Evolutionary conservation across 1,140 invertebrate genomes (phyloP), one percentile per base, ranked within the genome.

Genomic region (Triops cancriformis): DNA sequence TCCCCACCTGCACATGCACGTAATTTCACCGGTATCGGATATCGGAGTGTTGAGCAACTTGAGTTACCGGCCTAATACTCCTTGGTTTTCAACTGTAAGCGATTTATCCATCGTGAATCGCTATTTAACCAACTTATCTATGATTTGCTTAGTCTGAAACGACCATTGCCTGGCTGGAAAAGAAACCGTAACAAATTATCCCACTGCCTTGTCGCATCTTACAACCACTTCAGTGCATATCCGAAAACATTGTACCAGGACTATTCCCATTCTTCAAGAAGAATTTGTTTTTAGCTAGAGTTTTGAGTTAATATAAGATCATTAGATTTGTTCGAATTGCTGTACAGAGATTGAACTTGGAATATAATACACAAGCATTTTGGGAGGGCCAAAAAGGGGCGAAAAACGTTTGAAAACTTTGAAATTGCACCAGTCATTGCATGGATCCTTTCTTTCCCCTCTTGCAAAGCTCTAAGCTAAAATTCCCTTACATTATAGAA

Each of bases 1-100:
- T 73, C 73, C 31, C 18, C 79, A 79, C 64, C 28, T 79, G 3
- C 79, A 79, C 51, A 73, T 79, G 14, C 79, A 79, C 73, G 73
- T 78, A 14, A 73, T 79, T 26, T 73, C 76, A 18, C 79, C 79
- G 10, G 79, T 73, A 12, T 11, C 26, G 1, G 31, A 5, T 23
- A 78, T 78, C 12, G 23, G 73, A 28, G 73, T 45, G 42, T 23
- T 41, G 51, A 23, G 51, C 23, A 64, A 64, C 51, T 5, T 64
- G 18, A 23, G 51, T 64, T 64, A 64, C 3, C 51, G 51, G 10
- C 51, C 51, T n/a, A 64, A 64, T 18, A 64, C 51, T n/a, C 51
- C 51, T n/a, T 64, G 51, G 51, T 64, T 64, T 23, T 64, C 51
- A 64, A 64, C 51, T 64, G 51, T 64, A 64, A 64, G 6, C 14